These are phyloP conservation scores for Drosophila pruinosa DNA, from an alignment of 1,140 invertebrate genomes.

Conservation along the genomic window DNA sequence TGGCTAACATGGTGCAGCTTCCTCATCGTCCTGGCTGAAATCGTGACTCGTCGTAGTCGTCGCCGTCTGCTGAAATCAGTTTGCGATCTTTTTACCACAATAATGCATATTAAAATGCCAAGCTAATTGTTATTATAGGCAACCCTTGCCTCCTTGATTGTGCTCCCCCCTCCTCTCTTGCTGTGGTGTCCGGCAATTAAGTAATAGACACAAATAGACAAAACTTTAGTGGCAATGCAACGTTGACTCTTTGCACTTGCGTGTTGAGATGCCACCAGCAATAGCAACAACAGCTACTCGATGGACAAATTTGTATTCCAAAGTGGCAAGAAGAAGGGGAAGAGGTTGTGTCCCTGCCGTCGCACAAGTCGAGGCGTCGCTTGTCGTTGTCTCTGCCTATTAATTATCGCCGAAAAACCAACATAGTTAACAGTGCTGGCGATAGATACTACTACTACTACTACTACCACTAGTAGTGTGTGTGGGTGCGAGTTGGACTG, in stretches of 20 bases:
- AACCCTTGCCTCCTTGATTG: background rate
- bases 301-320: conserved; percentile 74
- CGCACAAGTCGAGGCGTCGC: conserved; percentile 43
- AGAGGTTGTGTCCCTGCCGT: conserved; percentile 17
- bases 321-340: conserved; percentile 33
- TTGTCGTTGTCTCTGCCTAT: conserved; percentile 59
- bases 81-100: conserved; percentile 74
- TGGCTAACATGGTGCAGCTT: conserved; percentile 35
- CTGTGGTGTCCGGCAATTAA: conserved; percentile 65
- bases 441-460: background rate
- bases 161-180: background rate
- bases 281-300: conserved; percentile 22
- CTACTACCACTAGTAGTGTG: background rate
- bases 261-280: conserved; percentile 45
- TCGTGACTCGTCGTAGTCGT: conserved; percentile 76
- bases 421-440: conserved; percentile 16
- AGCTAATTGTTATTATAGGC: conserved; percentile 75
- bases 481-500: background rate
- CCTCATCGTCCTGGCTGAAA: conserved; percentile 47
- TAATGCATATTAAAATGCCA: conserved; percentile 82
- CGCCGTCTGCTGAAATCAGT: conserved; percentile 67
- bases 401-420: conserved; percentile 65
- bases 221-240: background rate
- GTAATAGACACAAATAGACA: conserved; percentile 64
- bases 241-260: conserved; percentile 40